Evolutionary conservation across 2,797 vertebrate species (phyloP).

Genomic region (Poeciliopsis paucimaculata): DNA sequence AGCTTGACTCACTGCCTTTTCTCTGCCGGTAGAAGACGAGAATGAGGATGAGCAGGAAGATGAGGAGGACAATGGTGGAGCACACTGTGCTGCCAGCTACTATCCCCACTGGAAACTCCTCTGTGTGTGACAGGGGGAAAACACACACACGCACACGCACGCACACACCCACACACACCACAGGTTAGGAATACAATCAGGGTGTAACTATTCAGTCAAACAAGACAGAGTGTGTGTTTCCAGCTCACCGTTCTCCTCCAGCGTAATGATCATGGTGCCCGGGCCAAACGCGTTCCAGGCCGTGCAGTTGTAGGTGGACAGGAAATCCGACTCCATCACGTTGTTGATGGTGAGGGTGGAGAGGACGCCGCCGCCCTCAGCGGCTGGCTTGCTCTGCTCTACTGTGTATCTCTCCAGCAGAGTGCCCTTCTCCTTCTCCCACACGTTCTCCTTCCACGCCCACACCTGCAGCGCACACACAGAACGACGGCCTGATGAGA

Average conservation of each 20-base stretch:
- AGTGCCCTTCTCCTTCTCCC: constrained; percentile 90
- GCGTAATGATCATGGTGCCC: constrained; percentile 91
- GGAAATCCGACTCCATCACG: constrained; percentile 92
- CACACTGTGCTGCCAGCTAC: constrained; percentile 89
- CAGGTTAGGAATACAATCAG: neutral
- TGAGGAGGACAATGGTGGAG: constrained; percentile 85
- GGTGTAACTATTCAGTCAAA: neutral
- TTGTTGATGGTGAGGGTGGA: constrained; percentile 96
- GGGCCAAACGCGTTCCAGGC: constrained; percentile 94
- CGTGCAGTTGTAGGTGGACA: constrained; percentile 95
- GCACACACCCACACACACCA: neutral
- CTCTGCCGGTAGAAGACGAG: constrained; percentile 94
- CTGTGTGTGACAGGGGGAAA: constrained; percentile 64
- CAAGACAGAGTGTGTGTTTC: neutral
- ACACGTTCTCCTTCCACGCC: constrained; percentile 96
- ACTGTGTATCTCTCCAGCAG: constrained; percentile 92
- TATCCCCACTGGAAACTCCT: constrained; percentile 89
- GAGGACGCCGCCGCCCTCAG: constrained; percentile 87
- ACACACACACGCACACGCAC: constrained; percentile 18
- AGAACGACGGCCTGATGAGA: neutral
- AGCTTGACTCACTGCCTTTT: constrained; percentile 92
- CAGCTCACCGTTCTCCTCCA: constrained; percentile 83
- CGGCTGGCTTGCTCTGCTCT: constrained; percentile 84
- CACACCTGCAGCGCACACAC: constrained; percentile 84
- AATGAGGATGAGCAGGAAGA: constrained; percentile 83